Evolutionary conservation across 2,888 invertebrate species (phyloP).

Genomic region (Blastobasis adustella): DNA sequence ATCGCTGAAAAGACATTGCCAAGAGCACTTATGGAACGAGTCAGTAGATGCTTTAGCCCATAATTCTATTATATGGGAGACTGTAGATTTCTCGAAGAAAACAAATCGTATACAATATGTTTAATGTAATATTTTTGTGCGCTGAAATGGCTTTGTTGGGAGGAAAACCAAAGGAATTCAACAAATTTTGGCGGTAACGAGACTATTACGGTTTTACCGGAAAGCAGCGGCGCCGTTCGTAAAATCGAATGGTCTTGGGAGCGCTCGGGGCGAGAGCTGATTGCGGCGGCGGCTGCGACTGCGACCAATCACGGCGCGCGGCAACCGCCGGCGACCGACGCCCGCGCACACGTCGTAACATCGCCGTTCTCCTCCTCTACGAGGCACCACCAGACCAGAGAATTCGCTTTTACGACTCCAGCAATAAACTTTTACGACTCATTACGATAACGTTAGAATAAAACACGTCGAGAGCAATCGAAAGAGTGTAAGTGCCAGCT

Average conservation of each 20-base stretch:
- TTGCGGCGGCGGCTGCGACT: too few relatives aligned
- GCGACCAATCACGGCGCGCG: too few relatives aligned
- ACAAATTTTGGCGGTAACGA: slow-evolving; percentile 10
- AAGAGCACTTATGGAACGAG: too few relatives aligned
- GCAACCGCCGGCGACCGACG: too few relatives aligned
- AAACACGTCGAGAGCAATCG: slow-evolving; percentile 48
- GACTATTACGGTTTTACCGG: slow-evolving; percentile 8
- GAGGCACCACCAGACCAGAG: slow-evolving; percentile 32
- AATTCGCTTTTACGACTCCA: slow-evolving; percentile 48
- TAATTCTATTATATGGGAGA: too few relatives aligned
- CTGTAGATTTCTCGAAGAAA: too few relatives aligned
- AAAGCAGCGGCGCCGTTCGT: slow-evolving; percentile 15
- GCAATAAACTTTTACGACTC: slow-evolving; percentile 57
- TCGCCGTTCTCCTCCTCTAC: slow-evolving; percentile 25
- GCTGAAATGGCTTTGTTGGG: background rate
- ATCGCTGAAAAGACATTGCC: too few relatives aligned
- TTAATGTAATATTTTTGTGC: too few relatives aligned
- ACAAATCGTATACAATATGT: too few relatives aligned
- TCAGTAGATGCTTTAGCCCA: too few relatives aligned
- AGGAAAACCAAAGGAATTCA: slow-evolving; percentile 10
- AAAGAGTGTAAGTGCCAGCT: slow-evolving; percentile 36
- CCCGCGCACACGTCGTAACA: slow-evolving; percentile 24
- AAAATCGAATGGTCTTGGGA: slow-evolving; percentile 19
- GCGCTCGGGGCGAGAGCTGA: background rate
- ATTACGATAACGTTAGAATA: slow-evolving; percentile 59